Percentiles rank a stretch among this genome's conserved stretches.
Conservation (phyloP, 2,797 vertebrate species). For the Odontamblyopus rebecca region DNA sequence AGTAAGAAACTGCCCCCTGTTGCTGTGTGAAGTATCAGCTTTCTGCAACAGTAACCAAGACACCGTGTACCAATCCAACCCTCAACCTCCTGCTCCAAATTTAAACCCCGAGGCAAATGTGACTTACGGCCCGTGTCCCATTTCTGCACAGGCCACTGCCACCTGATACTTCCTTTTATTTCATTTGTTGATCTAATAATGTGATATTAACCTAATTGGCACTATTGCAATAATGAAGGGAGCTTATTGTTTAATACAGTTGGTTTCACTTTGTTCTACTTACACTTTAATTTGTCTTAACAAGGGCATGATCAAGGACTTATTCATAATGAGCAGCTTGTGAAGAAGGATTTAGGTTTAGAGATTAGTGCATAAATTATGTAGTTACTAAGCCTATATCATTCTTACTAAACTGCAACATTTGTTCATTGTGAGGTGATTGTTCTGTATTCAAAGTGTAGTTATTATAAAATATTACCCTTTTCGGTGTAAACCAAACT, state of each 20-base stretch:
- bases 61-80: slow-evolving; percentile 35
- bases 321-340: too few relatives aligned
- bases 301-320: too few relatives aligned
- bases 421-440: too few relatives aligned
- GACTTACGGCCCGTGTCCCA: slow-evolving; percentile 35
- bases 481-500: not conserved
- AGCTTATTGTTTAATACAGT: not conserved
- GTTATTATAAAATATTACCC: too few relatives aligned
- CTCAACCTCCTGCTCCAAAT: slow-evolving; percentile 51
- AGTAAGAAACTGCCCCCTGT: slow-evolving; percentile 42
- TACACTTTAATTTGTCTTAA: too few relatives aligned
- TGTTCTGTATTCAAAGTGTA: too few relatives aligned
- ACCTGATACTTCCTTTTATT: slow-evolving; percentile 1
- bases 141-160: slow-evolving; percentile 24
- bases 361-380: too few relatives aligned
- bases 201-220: not conserved
- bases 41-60: slow-evolving; percentile 62
- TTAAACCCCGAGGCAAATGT: slow-evolving; percentile 54
- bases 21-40: slow-evolving; percentile 51
- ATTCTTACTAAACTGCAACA: too few relatives aligned
- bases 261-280: too few relatives aligned
- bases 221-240: not conserved
- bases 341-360: too few relatives aligned
- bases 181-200: not conserved
- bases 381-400: too few relatives aligned